phyloP scores from a whole-genome alignment of 2,888 invertebrate genomes.

The Campaea margaritaria region DNA sequence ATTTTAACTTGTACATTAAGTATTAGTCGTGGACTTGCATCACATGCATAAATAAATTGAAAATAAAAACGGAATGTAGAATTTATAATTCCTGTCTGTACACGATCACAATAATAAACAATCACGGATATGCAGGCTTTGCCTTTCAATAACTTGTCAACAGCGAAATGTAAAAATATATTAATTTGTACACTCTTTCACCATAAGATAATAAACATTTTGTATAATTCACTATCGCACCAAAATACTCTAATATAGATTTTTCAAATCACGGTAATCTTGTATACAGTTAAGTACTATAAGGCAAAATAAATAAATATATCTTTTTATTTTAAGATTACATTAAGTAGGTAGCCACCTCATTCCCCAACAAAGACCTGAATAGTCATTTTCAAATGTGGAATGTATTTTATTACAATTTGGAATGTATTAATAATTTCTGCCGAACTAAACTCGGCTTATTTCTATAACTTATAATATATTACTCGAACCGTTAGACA shows the following conservation, averaged over 20 bases:
- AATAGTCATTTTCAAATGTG: constrained; percentile 61
- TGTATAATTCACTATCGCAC: constrained; percentile 84
- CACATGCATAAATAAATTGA: constrained; percentile 74
- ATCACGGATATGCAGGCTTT: constrained; percentile 81
- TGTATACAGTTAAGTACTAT: constrained; percentile 71
- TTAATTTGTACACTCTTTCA: constrained; percentile 83
- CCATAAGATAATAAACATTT: constrained; percentile 76
- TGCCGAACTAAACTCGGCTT: constrained; percentile 44
- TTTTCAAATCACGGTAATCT: constrained; percentile 67
- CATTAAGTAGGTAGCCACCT: constrained; percentile 69
- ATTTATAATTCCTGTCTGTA: constrained; percentile 82
- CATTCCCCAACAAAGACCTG: constrained; percentile 75
- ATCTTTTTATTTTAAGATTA: constrained; percentile 58
- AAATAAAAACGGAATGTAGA: constrained; percentile 82
- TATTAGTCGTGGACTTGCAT: constrained; percentile 84
- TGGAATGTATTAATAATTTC: constrained; percentile 65
- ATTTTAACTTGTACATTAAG: constrained; percentile 71
- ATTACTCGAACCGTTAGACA: constrained; percentile 48
- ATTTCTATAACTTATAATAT: constrained; percentile 44
- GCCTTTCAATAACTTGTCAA: constrained; percentile 79
- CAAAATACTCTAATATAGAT: constrained; percentile 79
- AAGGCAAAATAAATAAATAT: constrained; percentile 70
- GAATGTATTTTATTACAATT: constrained; percentile 67
- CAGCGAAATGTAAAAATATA: constrained; percentile 84
- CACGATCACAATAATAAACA: constrained; percentile 80